phyloP scores from a whole-genome alignment of 2,797 vertebrate genomes.

The Uromys caudimaculatus region DNA sequence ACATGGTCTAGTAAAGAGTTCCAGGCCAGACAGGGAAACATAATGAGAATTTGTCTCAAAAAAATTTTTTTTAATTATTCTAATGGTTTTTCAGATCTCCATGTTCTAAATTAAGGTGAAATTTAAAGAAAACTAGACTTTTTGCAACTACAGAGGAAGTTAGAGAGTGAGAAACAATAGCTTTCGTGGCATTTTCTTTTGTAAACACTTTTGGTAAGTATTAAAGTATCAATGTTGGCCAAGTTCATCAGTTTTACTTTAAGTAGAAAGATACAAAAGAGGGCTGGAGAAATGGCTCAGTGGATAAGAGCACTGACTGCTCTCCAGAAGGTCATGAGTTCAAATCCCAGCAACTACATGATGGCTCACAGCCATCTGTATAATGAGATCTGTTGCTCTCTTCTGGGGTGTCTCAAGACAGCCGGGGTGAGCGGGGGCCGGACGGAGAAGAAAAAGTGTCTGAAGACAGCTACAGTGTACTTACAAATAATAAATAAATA shows the following conservation, averaged over 20 bases:
- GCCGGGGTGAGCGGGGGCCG: too few relatives aligned
- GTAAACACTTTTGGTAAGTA: constrained; percentile 10
- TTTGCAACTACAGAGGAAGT: constrained; percentile 9
- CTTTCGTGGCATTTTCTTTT: neutral
- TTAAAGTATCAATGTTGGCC: constrained; percentile 34
- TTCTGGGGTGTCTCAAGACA: too few relatives aligned
- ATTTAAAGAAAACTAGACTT: constrained; percentile 6
- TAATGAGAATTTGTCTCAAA: neutral
- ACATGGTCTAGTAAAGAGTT: neutral
- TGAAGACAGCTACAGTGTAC: too few relatives aligned
- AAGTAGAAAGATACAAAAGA: constrained; percentile 40
- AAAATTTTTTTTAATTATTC: neutral
- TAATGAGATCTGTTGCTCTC: too few relatives aligned
- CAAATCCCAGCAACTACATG: too few relatives aligned
- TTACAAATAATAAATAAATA: too few relatives aligned
- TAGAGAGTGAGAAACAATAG: neutral
- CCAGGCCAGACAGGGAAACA: neutral
- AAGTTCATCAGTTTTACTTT: constrained; percentile 22
- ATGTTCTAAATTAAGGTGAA: constrained; percentile 37
- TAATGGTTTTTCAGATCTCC: constrained; percentile 23
- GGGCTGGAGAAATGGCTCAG: too few relatives aligned
- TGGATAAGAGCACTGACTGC: too few relatives aligned
- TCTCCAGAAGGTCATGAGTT: too few relatives aligned
- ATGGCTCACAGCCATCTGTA: too few relatives aligned
- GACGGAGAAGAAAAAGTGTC: too few relatives aligned